Base-by-base conservation (phyloP, 2,797 vertebrate genomes). In the Octomys mimax region DNA sequence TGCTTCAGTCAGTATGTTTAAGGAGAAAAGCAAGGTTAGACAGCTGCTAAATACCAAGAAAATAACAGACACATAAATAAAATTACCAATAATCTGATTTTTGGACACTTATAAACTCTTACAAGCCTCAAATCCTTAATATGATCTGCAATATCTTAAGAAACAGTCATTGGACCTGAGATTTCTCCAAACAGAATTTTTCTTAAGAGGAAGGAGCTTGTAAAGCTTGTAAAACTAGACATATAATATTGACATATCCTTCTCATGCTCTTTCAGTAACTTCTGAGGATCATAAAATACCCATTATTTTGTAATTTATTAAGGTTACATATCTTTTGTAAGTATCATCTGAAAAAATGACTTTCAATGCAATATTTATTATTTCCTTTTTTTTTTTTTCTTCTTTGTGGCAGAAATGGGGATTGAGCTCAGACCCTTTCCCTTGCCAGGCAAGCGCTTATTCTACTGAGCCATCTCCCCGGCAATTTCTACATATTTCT, bases 91-190 rank as follows among this genome's bases (percentile, higher is more conserved):
- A 95, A 61, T 90, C 26, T 87, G 39, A 62, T 64, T 66, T 95
- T 81, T 87, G 87, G 93, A 87, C 26, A 95, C 11, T 39, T 49
- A 3, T 0, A 92, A 89, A 85, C 71, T 92, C 42, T 78, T 89
- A 71, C 4, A 75, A 39, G 6, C 24, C 75, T 85, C 77, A 19
- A 91, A 62, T 81, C 89, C 86, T 94, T 93, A 83, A 26, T 59
- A 88, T 68, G 75, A 89, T 70, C 64, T 88, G 49, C 82, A 95
- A 77, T 95, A 92, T 68, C 92, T 95, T 79, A 93, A 95, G 52
- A 78, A 96, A 88, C 2, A 90, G 26, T 59, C n/a, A 95, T 46
- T n/a, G 11, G 12, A 78, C 83, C 75, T 94, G 80, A 87, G 57
- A 92, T 70, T 84, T 75, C 59, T 92, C 85, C 33, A 52, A 92